Percentiles rank a stretch among this genome's conserved stretches.
Conservation (phyloP, 2,113 vertebrate species). For the Trichomycterus rosablanca region DNA sequence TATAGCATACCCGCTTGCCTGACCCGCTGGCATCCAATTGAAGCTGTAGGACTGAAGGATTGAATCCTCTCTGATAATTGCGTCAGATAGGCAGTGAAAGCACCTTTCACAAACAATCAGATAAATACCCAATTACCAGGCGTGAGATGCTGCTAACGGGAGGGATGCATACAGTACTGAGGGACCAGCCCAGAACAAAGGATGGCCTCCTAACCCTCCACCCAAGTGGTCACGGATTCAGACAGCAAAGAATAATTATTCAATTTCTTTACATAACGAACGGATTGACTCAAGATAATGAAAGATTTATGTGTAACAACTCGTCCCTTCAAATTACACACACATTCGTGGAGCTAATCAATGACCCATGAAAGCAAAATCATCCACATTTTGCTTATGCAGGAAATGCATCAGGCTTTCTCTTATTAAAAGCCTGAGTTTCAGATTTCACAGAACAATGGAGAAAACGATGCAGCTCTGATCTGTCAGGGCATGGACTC, state of each 20-base stretch:
- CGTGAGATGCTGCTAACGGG: conserved; percentile 66
- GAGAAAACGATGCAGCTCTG: too few species aligned
- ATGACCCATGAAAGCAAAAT: conserved; percentile 26
- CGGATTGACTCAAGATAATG: conserved; percentile 53
- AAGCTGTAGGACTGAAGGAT: conserved; percentile 48
- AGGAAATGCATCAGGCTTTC: not conserved
- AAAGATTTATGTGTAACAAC: conserved; percentile 56
- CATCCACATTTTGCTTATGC: not conserved
- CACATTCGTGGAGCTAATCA: conserved; percentile 52
- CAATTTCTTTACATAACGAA: conserved; percentile 69
- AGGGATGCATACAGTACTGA: conserved; percentile 21
- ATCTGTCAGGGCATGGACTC: too few species aligned
- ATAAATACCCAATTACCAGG: conserved; percentile 94
- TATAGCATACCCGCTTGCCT: conserved; percentile 61
- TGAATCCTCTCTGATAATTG: conserved; percentile 84
- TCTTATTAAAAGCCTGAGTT: not conserved
- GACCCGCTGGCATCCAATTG: conserved; percentile 28
- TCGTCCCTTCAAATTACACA: conserved; percentile 42
- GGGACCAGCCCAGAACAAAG: conserved; percentile 20
- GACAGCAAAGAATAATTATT: conserved; percentile 61
- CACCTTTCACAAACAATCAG: conserved; percentile 80
- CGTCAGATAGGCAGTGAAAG: conserved; percentile 78
- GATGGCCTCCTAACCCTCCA: conserved; percentile 50
- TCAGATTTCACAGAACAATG: too few species aligned
- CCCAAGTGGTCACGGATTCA: conserved; percentile 46